Evolutionary conservation across 2,888 invertebrate genomes (phyloP).

Genomic region (Polylopha cassiicola): DNA sequence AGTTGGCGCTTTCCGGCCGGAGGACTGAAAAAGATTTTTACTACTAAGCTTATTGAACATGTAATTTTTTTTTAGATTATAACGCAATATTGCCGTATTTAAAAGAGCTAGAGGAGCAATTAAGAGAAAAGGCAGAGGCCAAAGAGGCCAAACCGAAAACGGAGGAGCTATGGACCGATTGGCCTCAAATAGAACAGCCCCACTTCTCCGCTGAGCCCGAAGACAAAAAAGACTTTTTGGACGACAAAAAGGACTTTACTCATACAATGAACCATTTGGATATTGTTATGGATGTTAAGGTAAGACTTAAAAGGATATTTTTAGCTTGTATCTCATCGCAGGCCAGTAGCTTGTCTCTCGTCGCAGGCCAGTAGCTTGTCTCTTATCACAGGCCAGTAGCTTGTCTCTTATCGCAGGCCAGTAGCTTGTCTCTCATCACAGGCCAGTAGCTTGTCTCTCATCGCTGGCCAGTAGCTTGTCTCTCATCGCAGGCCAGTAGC

Average conservation of each 20-base stretch:
- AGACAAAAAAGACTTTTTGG: constrained; percentile 13
- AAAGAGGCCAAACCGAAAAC: constrained; percentile 30
- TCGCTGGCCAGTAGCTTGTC: too few species aligned
- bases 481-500: too few species aligned
- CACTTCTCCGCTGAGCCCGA: constrained; percentile 12
- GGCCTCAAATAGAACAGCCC: constrained; percentile 14
- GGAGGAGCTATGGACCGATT: constrained; percentile 32
- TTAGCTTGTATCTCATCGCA: background rate
- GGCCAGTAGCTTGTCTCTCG: too few species aligned
- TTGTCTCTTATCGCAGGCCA: too few species aligned
- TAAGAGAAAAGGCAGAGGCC: constrained; percentile 37
- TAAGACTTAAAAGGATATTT: background rate
- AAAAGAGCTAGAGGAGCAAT: constrained; percentile 59
- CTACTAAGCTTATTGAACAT: too few species aligned
- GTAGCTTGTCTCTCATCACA: too few species aligned
- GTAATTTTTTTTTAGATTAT: constrained; percentile 62
- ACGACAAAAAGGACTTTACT: constrained; percentile 8
- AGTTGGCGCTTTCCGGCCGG: too few species aligned
- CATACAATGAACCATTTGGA: constrained; percentile 21
- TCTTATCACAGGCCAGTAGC: too few species aligned
- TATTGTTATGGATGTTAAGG: constrained; percentile 26
- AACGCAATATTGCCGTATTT: constrained; percentile 66
- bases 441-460: too few species aligned
- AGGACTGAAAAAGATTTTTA: too few species aligned
- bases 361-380: too few species aligned